Base-by-base conservation (phyloP, 2,113 vertebrate genomes). In the Oenanthe melanoleuca region DNA sequence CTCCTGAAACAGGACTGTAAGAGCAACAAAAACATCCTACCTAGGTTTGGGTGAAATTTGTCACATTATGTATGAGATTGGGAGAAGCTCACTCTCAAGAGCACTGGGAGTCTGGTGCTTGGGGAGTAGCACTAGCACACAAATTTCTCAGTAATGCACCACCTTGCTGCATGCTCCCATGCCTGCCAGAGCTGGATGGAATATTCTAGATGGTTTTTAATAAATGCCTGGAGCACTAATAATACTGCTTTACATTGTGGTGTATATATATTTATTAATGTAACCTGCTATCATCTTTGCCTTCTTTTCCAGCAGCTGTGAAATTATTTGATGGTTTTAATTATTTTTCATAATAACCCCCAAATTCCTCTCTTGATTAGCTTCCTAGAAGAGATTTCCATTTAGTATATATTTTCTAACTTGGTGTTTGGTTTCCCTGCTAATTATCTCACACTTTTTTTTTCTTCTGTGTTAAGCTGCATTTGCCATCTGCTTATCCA, bases 401-500 rank as follows among this genome's bases (percentile, higher is more conserved):
- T 93, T 96, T 95, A 95, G 90, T 92, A 71, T 74, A 74, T 95
- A 94, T 95, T 95, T 90, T 96, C 61, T 93, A 96, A 95, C 93
- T 96, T 94, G 72, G 69, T 94, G 80, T 93, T 96, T 96, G 86
- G 93, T 92, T 95, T 94, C 88, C 65, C 77, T 95, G 90, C 86
- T 97, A 96, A 96, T 96, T 97, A 96, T 94, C 82, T 84, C 80
- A 71, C 80, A 71, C 88, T 26, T 93, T 95, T 64, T 92, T 95
- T 72, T 88, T 92, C 34, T n/a, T n/a, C 75, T 86, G 40, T 67
- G 69, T 94, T 96, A 93, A 94, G 77, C 85, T 96, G 92, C 88
- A 90, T 96, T 95, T 96, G 80, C 96, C 95, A 96, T 97, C 96
- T 97, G 95, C 90, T 96, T 80, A 95, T 92, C 82, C 86, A 96